Evolutionary conservation across 37 sponge, comb jelly and placozoan species (phyloP), one percentile per base, ranked within the genome.

Genomic region (Petrosia ficiformis): DNA sequence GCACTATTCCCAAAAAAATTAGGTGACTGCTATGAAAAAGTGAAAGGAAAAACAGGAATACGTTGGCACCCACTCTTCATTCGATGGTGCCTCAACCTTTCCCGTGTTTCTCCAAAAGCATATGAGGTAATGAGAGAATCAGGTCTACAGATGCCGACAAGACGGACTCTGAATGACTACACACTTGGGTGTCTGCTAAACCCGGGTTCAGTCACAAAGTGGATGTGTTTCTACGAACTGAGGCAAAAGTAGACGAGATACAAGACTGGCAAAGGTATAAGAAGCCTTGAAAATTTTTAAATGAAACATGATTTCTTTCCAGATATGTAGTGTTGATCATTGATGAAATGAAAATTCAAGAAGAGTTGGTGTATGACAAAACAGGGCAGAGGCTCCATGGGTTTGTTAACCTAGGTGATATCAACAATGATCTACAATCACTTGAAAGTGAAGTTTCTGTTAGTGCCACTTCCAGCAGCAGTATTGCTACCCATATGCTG

Each of bases 91-190:
- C 58, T 77, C 4, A 60, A 77, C 42, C 44, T 77, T 5, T 30
- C 60, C 6, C 25, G 40, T 29, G 21, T 77, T 11, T 77, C 77
- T 64, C 40, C 58, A 25, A 30, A 61, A 11, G 77, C 77, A 34
- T 77, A 65, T 36, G 41, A 77, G 6, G 43, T 63, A 6, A 30
- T 77, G 39, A 30, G 67, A 48, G 4, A 30, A 35, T 54, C 58
- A 65, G 67, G 65, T 30, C 0, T 87, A 2, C 26, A 40, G 3
- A 56, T 87, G n/a, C 88, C 82, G 3, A 75, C 81, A 37, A 71
- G 80, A 31, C 29, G 87, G 21, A 87, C 87, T 2, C 58, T 87
- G 2, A 43, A 76, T 4, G 87, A 87, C 52, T 87, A 87, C 66
- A 87, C 79, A 21, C 68, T 67, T 78, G 34, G 35, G 22, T 82